A percentile compares a stretch with the other conserved stretches of the same genome.
phyloP scores from a whole-genome alignment of 2,113 vertebrate genomes.

The Lepisosteus osseus region DNA sequence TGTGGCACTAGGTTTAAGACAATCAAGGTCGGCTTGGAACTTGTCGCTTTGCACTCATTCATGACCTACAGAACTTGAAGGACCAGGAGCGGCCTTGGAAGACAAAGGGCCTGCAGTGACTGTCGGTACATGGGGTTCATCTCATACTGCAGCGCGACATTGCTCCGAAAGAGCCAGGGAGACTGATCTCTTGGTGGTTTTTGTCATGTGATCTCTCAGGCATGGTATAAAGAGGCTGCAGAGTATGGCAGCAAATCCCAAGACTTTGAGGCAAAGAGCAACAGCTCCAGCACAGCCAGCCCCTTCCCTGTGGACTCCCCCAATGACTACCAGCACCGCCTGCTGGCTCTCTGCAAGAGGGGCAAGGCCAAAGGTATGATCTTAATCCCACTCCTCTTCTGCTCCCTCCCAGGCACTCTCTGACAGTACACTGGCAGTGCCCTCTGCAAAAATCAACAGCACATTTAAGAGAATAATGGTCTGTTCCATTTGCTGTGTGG shows the following conservation, averaged over 20 bases:
- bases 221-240: conserved; percentile 48
- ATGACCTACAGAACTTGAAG: too few species aligned
- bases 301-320: neutral
- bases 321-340: conserved; percentile 17
- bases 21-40: too few species aligned
- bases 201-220: conserved; percentile 48
- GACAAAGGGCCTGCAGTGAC: too few species aligned
- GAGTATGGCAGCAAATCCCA: neutral
- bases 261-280: neutral
- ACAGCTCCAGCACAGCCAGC: neutral
- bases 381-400: neutral
- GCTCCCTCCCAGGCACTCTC: neutral
- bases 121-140: too few species aligned
- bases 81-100: too few species aligned
- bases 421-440: neutral
- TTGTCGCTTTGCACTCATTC: too few species aligned
- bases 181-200: neutral
- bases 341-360: conserved; percentile 61
- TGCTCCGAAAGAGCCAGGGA: too few species aligned
- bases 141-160: too few species aligned
- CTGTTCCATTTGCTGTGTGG: too few species aligned
- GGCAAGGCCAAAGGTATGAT: conserved; percentile 64
- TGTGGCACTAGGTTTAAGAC: too few species aligned
- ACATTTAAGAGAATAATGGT: too few species aligned
- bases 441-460: neutral